Evolutionary conservation across 64 coral and sea anemone genomes (phyloP).

Genomic region (Stichodactyla helianthus): DNA sequence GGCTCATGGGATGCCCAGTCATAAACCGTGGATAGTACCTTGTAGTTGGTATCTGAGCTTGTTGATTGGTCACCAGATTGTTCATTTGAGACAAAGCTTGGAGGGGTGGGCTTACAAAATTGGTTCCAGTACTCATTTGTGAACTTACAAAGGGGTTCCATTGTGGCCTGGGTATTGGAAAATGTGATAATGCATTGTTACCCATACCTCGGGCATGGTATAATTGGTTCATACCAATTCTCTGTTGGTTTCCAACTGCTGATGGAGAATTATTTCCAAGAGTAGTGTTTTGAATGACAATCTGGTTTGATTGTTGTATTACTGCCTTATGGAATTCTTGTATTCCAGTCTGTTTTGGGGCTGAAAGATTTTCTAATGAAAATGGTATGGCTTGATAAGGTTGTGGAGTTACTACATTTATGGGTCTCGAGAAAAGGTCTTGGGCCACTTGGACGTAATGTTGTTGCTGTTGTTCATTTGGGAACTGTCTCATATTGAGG

Average conservation of each 20-base stretch:
- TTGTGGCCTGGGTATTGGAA: too few relatives aligned
- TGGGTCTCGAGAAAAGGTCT: not conserved
- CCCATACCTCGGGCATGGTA: not conserved
- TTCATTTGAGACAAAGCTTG: not conserved
- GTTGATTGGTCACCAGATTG: not conserved
- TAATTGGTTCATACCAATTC: too few relatives aligned
- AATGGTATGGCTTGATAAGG: too few relatives aligned
- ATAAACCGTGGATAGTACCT: not conserved
- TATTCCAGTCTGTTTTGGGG: too few relatives aligned
- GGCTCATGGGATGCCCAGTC: not conserved
- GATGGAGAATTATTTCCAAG: too few relatives aligned
- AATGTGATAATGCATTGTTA: too few relatives aligned
- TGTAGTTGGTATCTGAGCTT: not conserved
- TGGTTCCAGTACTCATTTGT: not conserved
- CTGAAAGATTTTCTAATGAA: too few relatives aligned
- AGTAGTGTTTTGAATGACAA: not conserved
- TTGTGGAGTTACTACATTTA: not conserved
- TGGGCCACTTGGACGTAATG: not conserved
- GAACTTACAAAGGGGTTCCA: not conserved
- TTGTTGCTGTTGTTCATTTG: not conserved
- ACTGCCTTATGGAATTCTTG: not conserved
- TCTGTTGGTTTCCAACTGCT: too few relatives aligned
- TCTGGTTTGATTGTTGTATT: not conserved
- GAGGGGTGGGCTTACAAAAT: not conserved
- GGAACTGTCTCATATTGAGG: too few relatives aligned